Evolutionary conservation across 2,797 vertebrate genomes (phyloP).

Genomic region (Karalla daura): DNA sequence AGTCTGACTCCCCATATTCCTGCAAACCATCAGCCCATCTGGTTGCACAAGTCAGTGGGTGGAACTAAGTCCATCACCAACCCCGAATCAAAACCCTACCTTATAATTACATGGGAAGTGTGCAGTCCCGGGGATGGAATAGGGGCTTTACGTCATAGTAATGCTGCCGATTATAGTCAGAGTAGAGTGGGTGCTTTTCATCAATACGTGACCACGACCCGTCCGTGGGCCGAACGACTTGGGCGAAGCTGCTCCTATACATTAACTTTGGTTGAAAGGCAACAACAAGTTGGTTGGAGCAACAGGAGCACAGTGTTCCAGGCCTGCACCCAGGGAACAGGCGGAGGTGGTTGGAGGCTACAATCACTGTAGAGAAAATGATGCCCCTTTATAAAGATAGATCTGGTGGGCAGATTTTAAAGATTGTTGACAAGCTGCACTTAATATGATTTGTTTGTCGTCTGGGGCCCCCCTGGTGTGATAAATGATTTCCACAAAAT

Average conservation of each 20-base stretch:
- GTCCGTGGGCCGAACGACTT: constrained; percentile 47
- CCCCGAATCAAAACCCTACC: constrained; percentile 68
- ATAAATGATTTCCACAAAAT: constrained; percentile 58
- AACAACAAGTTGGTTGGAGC: constrained; percentile 50
- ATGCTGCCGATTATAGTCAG: constrained; percentile 73
- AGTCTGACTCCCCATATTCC: constrained; percentile 50
- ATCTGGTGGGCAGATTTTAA: constrained; percentile 32
- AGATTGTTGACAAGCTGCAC: constrained; percentile 15
- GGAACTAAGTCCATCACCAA: constrained; percentile 78
- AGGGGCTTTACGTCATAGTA: constrained; percentile 72
- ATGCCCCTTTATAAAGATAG: constrained; percentile 59
- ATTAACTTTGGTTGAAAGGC: constrained; percentile 38
- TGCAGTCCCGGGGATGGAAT: constrained; percentile 61
- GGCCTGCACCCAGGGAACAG: constrained; percentile 24
- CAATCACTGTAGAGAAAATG: constrained; percentile 51
- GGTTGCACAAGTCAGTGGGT: constrained; percentile 75
- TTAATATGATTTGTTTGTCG: constrained; percentile 40
- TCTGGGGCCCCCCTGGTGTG: constrained; percentile 7
- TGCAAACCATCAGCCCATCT: constrained; percentile 65
- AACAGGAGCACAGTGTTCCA: constrained; percentile 57
- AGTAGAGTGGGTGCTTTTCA: constrained; percentile 58
- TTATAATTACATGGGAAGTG: constrained; percentile 82
- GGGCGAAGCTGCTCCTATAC: constrained; percentile 46
- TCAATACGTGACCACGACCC: constrained; percentile 56
- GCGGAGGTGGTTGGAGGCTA: constrained; percentile 35